phyloP scores from a whole-genome alignment of 2,113 vertebrate genomes.

The Psilopsiagon aymara region DNA sequence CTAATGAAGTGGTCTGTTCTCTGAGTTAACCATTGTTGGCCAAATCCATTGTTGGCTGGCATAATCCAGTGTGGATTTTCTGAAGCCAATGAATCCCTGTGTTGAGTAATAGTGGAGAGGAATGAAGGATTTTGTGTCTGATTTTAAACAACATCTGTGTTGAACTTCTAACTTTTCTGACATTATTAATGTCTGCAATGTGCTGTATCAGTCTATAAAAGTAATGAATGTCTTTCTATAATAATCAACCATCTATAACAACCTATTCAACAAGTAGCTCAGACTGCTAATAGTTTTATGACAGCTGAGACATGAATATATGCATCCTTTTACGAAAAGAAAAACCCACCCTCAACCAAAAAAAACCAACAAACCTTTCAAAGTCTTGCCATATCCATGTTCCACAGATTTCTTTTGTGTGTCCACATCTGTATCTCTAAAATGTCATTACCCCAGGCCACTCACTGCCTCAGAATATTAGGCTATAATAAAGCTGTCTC shows the following conservation, averaged over 20 bases:
- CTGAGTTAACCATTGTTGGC: neutral
- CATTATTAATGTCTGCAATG: neutral
- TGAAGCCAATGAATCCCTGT: neutral
- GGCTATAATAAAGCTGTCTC: slow-evolving; percentile 49
- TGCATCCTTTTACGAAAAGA: slow-evolving; percentile 22
- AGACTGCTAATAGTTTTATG: slow-evolving; percentile 33
- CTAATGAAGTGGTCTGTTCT: neutral
- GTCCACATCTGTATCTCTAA: slow-evolving; percentile 31
- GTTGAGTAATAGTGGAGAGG: neutral
- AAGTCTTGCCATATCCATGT: slow-evolving; percentile 36
- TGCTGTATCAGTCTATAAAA: slow-evolving; percentile 21
- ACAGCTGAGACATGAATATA: neutral
- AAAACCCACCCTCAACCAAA: slow-evolving; percentile 1
- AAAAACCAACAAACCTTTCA: neutral
- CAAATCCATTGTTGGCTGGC: neutral
- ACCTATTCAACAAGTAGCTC: slow-evolving; percentile 3
- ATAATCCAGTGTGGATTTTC: neutral
- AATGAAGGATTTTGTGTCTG: neutral
- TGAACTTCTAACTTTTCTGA: neutral
- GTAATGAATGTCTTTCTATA: neutral
- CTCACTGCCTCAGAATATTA: slow-evolving; percentile 46
- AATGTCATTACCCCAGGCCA: slow-evolving; percentile 22
- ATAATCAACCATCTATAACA: neutral
- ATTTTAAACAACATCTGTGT: neutral
- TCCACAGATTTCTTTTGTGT: slow-evolving; percentile 44